Conservation (phyloP, 2,113 vertebrate genomes). For the Hippocampus mohnikei region DNA sequence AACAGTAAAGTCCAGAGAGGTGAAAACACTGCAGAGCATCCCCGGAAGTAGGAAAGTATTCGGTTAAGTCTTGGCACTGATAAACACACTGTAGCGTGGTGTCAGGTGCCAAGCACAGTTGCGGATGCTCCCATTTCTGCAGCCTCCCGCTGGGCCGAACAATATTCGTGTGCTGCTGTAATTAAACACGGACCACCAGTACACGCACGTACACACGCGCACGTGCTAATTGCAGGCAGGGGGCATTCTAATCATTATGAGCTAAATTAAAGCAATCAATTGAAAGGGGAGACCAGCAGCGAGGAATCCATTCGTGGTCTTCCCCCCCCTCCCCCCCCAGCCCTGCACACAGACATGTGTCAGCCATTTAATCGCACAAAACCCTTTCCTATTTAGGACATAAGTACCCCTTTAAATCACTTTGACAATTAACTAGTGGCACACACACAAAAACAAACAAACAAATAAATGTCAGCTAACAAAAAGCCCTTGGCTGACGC, state of each 20-base stretch:
- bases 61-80: constrained; percentile 30
- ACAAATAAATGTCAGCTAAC: constrained; percentile 21
- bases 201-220: constrained; percentile 25
- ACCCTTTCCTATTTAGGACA: constrained; percentile 17
- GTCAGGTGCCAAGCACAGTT: constrained; percentile 41
- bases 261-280: constrained; percentile 66
- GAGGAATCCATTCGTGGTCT: constrained; percentile 50
- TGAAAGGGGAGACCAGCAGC: constrained; percentile 55
- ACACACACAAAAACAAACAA: constrained; percentile 9
- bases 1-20: constrained; percentile 12
- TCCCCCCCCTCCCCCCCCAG: neutral
- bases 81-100: constrained; percentile 23
- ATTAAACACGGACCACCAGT: constrained; percentile 53
- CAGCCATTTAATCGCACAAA: constrained; percentile 35
- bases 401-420: constrained; percentile 38
- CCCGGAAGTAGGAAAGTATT: constrained; percentile 20
- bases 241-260: constrained; percentile 56
- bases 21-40: constrained; percentile 5
- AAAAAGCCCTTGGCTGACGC: constrained; percentile 44
- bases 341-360: constrained; percentile 37
- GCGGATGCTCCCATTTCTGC: constrained; percentile 41
- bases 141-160: constrained; percentile 46
- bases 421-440: constrained; percentile 26
- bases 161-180: constrained; percentile 58
- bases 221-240: constrained; percentile 54